phyloP scores from a whole-genome alignment of 2,113 vertebrate species.

The Pampusana beccarii region DNA sequence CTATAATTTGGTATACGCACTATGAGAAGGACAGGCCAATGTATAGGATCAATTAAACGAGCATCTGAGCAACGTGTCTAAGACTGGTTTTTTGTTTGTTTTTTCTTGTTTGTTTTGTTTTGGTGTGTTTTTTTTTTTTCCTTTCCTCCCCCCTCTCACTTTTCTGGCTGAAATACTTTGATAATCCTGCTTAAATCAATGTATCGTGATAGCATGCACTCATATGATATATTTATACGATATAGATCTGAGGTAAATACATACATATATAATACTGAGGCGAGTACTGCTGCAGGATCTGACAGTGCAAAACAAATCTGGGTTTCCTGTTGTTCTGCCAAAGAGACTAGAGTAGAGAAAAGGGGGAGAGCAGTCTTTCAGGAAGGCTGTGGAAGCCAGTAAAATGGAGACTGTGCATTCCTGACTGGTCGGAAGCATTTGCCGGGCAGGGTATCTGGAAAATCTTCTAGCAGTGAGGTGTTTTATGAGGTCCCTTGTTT shows the following conservation, averaged over 20 bases:
- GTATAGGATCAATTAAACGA: conserved; percentile 3
- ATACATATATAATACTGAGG: neutral
- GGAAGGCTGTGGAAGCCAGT: neutral
- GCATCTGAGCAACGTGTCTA: neutral
- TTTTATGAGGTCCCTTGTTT: neutral
- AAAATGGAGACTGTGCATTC: neutral
- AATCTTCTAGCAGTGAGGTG: neutral
- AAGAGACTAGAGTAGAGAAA: neutral
- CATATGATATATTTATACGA: rapidly evolving
- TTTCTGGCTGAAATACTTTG: neutral
- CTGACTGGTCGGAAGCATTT: neutral
- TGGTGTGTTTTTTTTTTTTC: too few species aligned
- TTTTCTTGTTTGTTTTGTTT: too few species aligned
- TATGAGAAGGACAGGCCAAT: neutral
- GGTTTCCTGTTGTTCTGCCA: neutral
- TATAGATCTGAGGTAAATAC: neutral
- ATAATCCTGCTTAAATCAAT: neutral
- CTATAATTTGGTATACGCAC: conserved; percentile 13
- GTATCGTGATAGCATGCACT: rapidly evolving
- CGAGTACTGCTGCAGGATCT: neutral
- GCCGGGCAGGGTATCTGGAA: neutral
- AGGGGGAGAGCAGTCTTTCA: neutral
- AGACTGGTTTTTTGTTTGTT: too few species aligned
- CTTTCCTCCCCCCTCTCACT: neutral
- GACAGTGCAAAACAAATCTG: neutral